Evolutionary conservation across 92 coral and sea anemone genomes (phyloP), one percentile per base, ranked within the genome.

Genomic region (Muricea muricata): DNA sequence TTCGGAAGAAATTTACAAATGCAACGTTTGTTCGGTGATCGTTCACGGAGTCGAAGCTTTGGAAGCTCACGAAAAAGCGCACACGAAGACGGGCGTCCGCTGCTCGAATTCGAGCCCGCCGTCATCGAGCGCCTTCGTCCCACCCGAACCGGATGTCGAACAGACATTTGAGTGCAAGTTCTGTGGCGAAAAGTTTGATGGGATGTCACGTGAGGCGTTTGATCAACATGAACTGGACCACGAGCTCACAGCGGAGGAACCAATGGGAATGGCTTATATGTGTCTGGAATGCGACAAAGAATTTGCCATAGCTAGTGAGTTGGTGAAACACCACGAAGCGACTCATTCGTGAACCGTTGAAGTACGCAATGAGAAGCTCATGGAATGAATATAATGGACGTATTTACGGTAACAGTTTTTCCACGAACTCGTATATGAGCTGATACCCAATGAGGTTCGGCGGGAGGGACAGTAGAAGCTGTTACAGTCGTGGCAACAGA

Each of bases 191-290:
- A 20, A 63, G 70, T 63, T 63, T 25, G 37, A 63, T 20, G 1
- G 39, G 37, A 28, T 12, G 37, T 63, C 39, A 25, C 70, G 70
- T 30, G 70, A 63, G 70, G 70, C 70, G 37, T 63, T 63, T 20
- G 70, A 63, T 12, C 1, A 63, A 21, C 70, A 63, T 15, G 39
- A 63, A 13, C 30, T 63, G 37, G 39, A 63, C 15, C 70, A 63
- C 70, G 70, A 63, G 12, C 12, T 63, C 23, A 39, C 37, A 21
- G 70, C 70, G 0, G 70, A 28, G 11, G 39, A 63, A 63, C 70
- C 70, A 63, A 63, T 63, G 39, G 70, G 70, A 63, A 63, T 12
- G 39, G 70, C 39, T 37, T 63, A 63, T 28, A 63, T 63, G 8
- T 63, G 70, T 63, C 39, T 26, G 0, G 70, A 63, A 32, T 63